A percentile compares a stretch with the other conserved stretches of the same genome.
These are phyloP conservation scores for Eclectus roratus DNA, from an alignment of 2,113 vertebrate species.

Conservation along the genomic window DNA sequence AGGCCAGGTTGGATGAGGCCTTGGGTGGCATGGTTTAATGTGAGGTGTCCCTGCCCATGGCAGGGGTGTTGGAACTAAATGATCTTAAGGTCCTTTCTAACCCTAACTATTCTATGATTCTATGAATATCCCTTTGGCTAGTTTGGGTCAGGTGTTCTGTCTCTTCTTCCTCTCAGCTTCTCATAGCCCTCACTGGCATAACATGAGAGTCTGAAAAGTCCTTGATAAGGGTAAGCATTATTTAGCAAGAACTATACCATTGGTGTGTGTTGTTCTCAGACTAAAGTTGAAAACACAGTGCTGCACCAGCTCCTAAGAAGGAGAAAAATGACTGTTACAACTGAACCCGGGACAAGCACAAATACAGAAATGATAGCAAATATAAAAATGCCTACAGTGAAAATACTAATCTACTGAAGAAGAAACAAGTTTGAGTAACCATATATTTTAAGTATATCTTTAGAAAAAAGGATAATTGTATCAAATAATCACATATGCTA, in stretches of 20 bases:
- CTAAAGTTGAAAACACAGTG: neutral
- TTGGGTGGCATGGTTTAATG: too few species aligned
- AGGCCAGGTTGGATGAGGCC: too few species aligned
- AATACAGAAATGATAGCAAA: neutral
- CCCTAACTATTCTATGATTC: too few species aligned
- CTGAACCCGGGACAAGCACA: neutral
- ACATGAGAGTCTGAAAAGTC: neutral
- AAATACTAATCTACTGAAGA: neutral
- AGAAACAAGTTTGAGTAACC: neutral
- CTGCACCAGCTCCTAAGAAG: neutral
- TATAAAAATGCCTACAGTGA: neutral
- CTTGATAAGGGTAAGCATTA: neutral
- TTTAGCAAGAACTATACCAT: neutral
- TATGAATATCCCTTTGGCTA: neutral
- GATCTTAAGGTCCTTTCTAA: too few species aligned
- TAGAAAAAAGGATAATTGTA: neutral
- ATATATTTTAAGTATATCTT: neutral
- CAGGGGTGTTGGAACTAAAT: too few species aligned
- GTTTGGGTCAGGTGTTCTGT: neutral
- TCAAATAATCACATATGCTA: neutral
- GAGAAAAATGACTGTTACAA: neutral
- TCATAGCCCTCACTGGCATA: neutral
- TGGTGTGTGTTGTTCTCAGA: neutral
- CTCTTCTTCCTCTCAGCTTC: neutral
- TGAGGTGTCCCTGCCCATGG: too few species aligned